Base-by-base conservation (phyloP, 2,888 invertebrate species). In the Petrophora chlorosata region DNA sequence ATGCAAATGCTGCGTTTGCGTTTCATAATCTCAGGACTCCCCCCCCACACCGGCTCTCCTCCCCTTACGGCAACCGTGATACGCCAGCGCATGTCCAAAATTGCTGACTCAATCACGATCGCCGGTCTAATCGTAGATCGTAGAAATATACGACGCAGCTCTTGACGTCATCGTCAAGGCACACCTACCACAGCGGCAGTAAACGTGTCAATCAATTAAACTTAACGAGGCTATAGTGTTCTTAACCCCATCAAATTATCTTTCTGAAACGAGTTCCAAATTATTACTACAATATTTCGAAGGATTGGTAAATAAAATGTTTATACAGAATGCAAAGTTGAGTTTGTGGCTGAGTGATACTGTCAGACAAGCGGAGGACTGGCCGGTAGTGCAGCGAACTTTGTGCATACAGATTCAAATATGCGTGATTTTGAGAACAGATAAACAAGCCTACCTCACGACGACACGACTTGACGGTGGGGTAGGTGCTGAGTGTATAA, bases 21-120 rank as follows among this genome's bases (percentile, higher is more conserved):
- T 79, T 78, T 79, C 80, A 70, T 73, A 76, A 76, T 66, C 60
- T 56, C 50, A 54, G 56, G 56, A 73, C 81, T 79, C 82, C 84
- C 73, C 32, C 26, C 36, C 17, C 46, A 1, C 79, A 59, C 59
- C 56, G 52, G 48, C 56, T 56, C 50, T 47, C 10, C 16, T 10
- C 38, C 23, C 43, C 48, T 32, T 40, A 32, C 52, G 16, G 7
- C 15, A 35, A 25, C 14, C 16, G 33, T 30, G 26, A 53, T 65
- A 61, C 56, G 64, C 50, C 53, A 53, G 63, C 63, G 60, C 63
- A 60, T 65, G 63, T 54, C 49, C 53, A 43, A 49, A 67, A 69
- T 48, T 45, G 61, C 61, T 53, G 53, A 63, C 59, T 46, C 54
- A 35, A 54, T 40, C 47, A 38, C 58, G 63, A 69, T 70, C n/a